Evolutionary conservation across 1,140 invertebrate genomes (phyloP).

Genomic region (Mya arenaria): DNA sequence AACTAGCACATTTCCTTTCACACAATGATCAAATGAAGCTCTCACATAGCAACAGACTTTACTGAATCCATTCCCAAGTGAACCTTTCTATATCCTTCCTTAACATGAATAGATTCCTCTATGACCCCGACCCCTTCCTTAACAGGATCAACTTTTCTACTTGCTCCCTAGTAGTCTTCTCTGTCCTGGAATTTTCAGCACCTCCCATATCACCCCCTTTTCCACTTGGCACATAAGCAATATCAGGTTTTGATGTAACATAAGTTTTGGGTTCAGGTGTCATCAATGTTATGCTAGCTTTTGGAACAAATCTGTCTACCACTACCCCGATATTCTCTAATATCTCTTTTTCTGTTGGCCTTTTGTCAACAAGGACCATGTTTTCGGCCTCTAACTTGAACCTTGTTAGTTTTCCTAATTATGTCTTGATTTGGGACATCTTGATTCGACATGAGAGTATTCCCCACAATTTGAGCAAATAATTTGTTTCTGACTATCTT

Average conservation of each 20-base stretch:
- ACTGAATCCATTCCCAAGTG: too few species aligned
- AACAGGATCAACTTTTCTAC: too few species aligned
- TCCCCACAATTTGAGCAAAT: conserved; percentile 9
- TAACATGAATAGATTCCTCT: too few species aligned
- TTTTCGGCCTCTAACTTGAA: not conserved
- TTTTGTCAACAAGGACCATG: not conserved
- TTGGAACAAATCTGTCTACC: not conserved
- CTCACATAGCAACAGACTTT: conserved; percentile 21
- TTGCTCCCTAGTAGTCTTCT: too few species aligned
- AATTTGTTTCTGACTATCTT: too few species aligned
- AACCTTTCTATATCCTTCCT: too few species aligned
- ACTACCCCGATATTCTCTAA: not conserved
- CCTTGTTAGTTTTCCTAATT: conserved; percentile 13
- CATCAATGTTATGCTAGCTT: not conserved
- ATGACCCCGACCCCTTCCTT: too few species aligned
- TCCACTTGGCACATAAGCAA: not conserved
- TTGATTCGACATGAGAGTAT: conserved; percentile 6
- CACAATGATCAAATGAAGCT: not conserved
- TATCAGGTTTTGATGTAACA: not conserved
- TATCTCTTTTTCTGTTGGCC: not conserved
- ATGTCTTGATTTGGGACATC: conserved; percentile 8
- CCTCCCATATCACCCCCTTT: too few species aligned
- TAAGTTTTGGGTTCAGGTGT: too few species aligned
- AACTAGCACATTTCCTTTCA: conserved; percentile 7
- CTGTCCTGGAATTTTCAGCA: too few species aligned